These are phyloP conservation scores for Rhingia campestris DNA, from an alignment of 2,888 invertebrate species.

Conservation along the genomic window DNA sequence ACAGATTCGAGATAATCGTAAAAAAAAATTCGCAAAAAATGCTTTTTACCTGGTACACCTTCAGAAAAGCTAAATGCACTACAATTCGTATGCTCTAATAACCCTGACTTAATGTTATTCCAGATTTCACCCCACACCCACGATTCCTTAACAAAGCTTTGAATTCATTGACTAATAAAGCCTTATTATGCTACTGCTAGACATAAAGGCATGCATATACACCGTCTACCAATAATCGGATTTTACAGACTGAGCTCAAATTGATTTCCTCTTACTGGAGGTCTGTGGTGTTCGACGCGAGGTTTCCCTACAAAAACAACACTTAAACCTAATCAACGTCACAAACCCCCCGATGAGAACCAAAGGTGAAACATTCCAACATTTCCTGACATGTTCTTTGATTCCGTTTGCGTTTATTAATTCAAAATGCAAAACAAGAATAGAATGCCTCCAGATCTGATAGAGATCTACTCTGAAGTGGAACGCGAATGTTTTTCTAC, in stretches of 20 bases:
- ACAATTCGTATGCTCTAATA: too few relatives aligned
- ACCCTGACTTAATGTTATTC: too few relatives aligned
- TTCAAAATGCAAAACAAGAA: conserved; percentile 4
- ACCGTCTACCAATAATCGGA: conserved; percentile 29
- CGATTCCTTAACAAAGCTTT: too few relatives aligned
- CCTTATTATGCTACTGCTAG: too few relatives aligned
- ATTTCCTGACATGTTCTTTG: conserved; percentile 15
- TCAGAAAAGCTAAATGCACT: too few relatives aligned
- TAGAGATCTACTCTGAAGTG: conserved; percentile 15
- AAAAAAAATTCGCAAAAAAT: too few relatives aligned
- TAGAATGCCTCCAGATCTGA: conserved; percentile 14
- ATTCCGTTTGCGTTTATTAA: conserved; percentile 18
- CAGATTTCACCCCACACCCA: too few relatives aligned
- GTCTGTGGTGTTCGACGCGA: neutral
- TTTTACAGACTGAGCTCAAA: conserved; percentile 4
- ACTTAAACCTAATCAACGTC: neutral
- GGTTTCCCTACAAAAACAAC: neutral
- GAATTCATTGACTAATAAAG: too few relatives aligned
- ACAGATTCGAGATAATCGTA: too few relatives aligned
- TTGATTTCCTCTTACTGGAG: conserved; percentile 4
- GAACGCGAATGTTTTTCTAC: conserved; percentile 25
- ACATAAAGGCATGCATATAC: neutral
- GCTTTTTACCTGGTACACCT: too few relatives aligned
- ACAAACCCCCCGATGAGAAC: conserved; percentile 23
- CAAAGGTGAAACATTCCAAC: conserved; percentile 16